These are phyloP conservation scores for Lasiurus borealis DNA, from an alignment of 2,113 vertebrate species.

Conservation along the genomic window DNA sequence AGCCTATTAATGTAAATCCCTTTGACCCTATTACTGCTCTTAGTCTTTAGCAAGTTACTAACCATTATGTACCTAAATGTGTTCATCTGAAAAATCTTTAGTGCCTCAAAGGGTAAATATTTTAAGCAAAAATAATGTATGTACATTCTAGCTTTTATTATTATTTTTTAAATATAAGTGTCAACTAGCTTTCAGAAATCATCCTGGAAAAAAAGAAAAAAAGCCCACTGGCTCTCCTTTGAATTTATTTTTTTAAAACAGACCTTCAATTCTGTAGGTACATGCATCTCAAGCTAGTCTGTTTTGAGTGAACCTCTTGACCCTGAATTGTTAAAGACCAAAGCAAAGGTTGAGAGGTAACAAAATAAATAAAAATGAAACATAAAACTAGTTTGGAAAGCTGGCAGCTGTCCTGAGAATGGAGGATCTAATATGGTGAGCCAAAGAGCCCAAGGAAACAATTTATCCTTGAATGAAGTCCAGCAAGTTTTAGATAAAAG, in stretches of 20 bases:
- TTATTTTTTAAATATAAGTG: neutral
- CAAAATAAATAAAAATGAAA: slow-evolving; percentile 50
- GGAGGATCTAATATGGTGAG: neutral
- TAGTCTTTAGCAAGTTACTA: slow-evolving; percentile 14
- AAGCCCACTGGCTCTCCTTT: neutral
- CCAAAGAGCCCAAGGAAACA: slow-evolving; percentile 24
- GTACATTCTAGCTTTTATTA: neutral
- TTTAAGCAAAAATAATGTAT: neutral
- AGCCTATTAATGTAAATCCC: neutral
- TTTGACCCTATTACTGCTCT: neutral
- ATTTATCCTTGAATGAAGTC: slow-evolving; percentile 32
- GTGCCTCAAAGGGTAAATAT: neutral
- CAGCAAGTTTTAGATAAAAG: slow-evolving; percentile 28
- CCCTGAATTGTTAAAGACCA: neutral
- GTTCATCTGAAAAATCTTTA: slow-evolving; percentile 5
- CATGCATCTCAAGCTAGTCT: neutral
- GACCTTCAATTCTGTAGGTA: neutral
- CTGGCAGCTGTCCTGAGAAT: neutral
- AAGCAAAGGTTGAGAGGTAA: neutral
- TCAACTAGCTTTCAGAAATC: slow-evolving; percentile 27
- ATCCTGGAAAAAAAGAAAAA: neutral
- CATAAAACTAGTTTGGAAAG: slow-evolving; percentile 35
- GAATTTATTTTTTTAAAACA: neutral
- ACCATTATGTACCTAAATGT: neutral
- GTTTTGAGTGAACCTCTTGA: neutral